These are phyloP conservation scores for Steinernema khuongi DNA, from an alignment of 1,140 invertebrate genomes.

Conservation along the genomic window DNA sequence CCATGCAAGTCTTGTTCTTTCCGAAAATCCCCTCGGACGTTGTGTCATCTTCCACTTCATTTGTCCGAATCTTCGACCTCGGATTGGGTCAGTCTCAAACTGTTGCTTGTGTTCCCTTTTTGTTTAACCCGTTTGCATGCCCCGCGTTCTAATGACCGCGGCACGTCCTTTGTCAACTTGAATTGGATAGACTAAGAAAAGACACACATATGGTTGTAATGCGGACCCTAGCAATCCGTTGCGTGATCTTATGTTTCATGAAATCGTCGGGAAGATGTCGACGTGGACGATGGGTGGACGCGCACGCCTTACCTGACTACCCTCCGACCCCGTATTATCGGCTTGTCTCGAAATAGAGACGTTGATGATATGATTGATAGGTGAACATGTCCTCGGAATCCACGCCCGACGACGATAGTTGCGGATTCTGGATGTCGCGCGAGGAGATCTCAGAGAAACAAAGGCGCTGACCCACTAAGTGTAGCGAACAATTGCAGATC, in stretches of 20 bases:
- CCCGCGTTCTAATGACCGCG: neutral
- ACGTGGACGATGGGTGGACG: neutral
- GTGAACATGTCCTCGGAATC: conserved; percentile 2
- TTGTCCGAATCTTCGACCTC: neutral
- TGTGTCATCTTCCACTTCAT: neutral
- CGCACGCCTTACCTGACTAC: neutral
- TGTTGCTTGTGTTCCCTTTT: neutral
- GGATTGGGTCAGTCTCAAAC: neutral
- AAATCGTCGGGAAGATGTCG: neutral
- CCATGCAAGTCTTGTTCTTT: neutral
- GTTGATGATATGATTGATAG: conserved; percentile 12
- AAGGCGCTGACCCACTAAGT: conserved; percentile 11
- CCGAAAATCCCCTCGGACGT: neutral
- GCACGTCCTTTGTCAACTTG: neutral
- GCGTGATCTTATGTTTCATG: conserved; percentile 9
- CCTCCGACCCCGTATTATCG: neutral
- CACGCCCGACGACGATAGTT: conserved; percentile 12
- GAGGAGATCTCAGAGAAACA: conserved; percentile 13
- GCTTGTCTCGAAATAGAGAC: neutral
- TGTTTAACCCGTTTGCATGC: neutral
- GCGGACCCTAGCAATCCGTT: neutral
- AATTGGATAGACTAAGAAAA: neutral
- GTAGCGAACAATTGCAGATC: conserved; percentile 12
- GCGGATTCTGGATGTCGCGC: conserved; percentile 15
- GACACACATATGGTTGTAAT: neutral